Evolutionary conservation across 2,888 invertebrate species (phyloP).

Genomic region (Parnassius smintheus): DNA sequence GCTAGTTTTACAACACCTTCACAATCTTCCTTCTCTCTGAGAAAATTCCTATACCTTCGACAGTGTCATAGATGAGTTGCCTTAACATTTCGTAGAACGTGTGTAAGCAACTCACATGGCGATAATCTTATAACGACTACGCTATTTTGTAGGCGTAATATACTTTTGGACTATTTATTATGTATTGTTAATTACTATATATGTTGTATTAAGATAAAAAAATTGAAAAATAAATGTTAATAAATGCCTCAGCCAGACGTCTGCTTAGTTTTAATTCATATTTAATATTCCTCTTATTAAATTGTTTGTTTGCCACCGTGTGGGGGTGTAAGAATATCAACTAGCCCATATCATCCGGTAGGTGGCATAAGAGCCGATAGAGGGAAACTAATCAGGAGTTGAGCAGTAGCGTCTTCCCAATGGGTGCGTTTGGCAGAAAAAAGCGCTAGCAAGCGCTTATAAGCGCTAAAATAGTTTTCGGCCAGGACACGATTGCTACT

Average conservation of each 20-base stretch:
- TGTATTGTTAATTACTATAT: slow-evolving; percentile 82
- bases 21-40: slow-evolving; percentile 51
- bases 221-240: slow-evolving; percentile 79
- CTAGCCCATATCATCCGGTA: no score
- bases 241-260: slow-evolving; percentile 81
- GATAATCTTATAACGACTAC: slow-evolving; percentile 81
- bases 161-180: slow-evolving; percentile 82
- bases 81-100: slow-evolving; percentile 62
- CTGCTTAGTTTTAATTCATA: not conserved
- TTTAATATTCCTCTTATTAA: no score
- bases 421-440: no score
- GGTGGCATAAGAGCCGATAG: no score
- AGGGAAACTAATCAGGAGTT: no score
- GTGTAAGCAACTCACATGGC: slow-evolving; percentile 74
- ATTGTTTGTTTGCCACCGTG: no score
- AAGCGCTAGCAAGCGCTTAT: no score
- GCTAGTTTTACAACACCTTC: slow-evolving; percentile 20
- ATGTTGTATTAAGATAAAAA: slow-evolving; percentile 81
- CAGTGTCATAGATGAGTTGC: slow-evolving; percentile 69
- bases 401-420: no score
- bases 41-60: slow-evolving; percentile 63
- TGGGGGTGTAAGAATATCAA: no score
- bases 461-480: no score
- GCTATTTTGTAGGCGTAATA: slow-evolving; percentile 82
- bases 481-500: no score